Conservation (phyloP, 2,888 invertebrate species). For the Sphaerophoria taeniata region DNA sequence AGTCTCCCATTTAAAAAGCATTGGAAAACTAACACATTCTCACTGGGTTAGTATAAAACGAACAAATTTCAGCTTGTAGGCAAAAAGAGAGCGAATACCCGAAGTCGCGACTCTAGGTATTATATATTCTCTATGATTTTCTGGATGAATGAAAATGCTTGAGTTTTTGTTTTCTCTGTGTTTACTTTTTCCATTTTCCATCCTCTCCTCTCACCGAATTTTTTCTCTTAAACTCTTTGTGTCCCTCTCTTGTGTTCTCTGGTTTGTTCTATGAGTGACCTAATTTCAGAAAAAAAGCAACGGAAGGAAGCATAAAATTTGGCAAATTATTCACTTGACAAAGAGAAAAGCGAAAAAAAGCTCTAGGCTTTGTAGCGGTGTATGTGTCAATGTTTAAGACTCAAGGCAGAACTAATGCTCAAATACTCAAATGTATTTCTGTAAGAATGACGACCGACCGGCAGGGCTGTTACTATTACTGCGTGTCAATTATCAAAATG, state of each 20-base stretch:
- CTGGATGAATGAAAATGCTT: conserved; percentile 13
- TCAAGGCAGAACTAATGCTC: background rate
- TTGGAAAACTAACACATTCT: no score
- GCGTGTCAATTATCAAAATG: background rate
- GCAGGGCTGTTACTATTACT: background rate
- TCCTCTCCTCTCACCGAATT: no score
- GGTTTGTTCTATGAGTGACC: conserved; percentile 46
- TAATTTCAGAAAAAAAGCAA: conserved; percentile 34
- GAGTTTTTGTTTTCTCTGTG: conserved; percentile 27
- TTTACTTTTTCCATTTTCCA: background rate
- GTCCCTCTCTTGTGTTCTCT: background rate
- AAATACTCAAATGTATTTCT: conserved; percentile 20
- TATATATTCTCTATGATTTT: no score
- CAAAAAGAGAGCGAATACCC: no score
- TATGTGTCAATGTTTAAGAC: background rate
- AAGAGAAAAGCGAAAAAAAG: background rate
- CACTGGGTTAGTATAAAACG: no score
- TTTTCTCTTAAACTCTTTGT: background rate
- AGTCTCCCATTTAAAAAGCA: no score
- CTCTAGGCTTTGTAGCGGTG: background rate
- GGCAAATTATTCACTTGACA: conserved; percentile 3
- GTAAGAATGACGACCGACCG: background rate
- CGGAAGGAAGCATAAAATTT: conserved; percentile 14
- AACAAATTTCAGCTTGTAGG: no score
- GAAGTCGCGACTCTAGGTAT: no score